These are phyloP conservation scores for Scaptodrosophila latifasciaeformis DNA, from an alignment of 2,888 invertebrate genomes.

Conservation along the genomic window DNA sequence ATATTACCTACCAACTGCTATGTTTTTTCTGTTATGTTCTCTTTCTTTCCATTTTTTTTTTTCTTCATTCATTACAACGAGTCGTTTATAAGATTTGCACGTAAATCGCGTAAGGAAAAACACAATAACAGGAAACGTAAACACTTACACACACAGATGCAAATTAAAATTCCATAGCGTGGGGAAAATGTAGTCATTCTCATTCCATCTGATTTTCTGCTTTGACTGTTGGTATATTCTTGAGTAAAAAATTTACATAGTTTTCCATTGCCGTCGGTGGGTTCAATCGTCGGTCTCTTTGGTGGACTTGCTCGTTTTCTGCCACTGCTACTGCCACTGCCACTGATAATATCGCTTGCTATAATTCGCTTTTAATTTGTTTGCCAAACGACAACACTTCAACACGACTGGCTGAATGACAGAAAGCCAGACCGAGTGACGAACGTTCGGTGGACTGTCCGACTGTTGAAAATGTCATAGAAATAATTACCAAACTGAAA, in stretches of 20 bases:
- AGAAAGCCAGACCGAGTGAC: constrained; percentile 6
- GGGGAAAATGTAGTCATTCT: too few species aligned
- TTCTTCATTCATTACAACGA: constrained; percentile 64
- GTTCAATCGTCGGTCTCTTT: not conserved
- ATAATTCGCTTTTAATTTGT: constrained; percentile 69
- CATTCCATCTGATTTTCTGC: too few species aligned
- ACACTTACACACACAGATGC: constrained; percentile 36
- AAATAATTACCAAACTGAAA: constrained; percentile 58
- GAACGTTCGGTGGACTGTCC: constrained; percentile 11
- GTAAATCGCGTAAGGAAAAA: constrained; percentile 47
- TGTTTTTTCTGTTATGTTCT: constrained; percentile 20
- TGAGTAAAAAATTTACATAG: not conserved
- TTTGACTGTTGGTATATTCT: too few species aligned
- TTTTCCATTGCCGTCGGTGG: not conserved
- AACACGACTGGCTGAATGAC: constrained; percentile 32
- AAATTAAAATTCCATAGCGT: constrained; percentile 58
- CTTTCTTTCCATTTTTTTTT: constrained; percentile 41
- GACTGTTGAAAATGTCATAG: constrained; percentile 54
- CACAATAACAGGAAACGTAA: constrained; percentile 10
- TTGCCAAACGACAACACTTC: constrained; percentile 69
- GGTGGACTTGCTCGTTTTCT: constrained; percentile 25
- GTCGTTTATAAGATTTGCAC: constrained; percentile 57
- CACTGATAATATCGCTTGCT: constrained; percentile 39
- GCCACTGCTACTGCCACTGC: constrained; percentile 19
- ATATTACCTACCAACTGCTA: too few species aligned